phyloP scores from a whole-genome alignment of 2,113 vertebrate species.

The Ctenodactylus gundi region DNA sequence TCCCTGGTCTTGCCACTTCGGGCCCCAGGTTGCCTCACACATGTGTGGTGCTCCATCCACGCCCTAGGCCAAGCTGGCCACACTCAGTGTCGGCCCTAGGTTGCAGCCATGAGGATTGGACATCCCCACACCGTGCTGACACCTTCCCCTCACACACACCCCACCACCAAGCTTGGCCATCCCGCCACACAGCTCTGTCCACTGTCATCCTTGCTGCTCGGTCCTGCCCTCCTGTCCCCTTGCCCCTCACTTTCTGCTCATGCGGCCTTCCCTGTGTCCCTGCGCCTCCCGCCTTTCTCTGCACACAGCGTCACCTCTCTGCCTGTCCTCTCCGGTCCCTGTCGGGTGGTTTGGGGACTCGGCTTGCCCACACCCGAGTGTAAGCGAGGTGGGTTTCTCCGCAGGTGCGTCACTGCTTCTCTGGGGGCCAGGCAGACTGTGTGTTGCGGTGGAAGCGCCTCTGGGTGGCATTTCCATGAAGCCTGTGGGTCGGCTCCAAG shows the following conservation, averaged over 20 bases:
- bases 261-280: rapidly evolving
- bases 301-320: neutral
- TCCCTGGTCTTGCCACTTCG: neutral
- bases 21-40: neutral
- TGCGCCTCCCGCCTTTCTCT: neutral
- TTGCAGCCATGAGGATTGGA: neutral
- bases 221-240: neutral
- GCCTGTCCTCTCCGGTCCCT: neutral
- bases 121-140: neutral
- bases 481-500: neutral
- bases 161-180: too few species aligned
- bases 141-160: neutral
- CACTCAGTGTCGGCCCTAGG: neutral
- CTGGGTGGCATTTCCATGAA: neutral
- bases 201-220: neutral
- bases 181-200: neutral
- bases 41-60: neutral
- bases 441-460: too few species aligned
- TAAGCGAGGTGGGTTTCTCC: neutral
- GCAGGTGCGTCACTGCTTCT: too few species aligned
- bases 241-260: neutral
- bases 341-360: too few species aligned
- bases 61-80: neutral
- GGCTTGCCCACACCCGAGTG: neutral
- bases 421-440: too few species aligned